A percentile compares a stretch with the other conserved stretches of the same genome.
phyloP scores from a whole-genome alignment of 1,140 invertebrate genomes.

The Whitmania pigra region DNA sequence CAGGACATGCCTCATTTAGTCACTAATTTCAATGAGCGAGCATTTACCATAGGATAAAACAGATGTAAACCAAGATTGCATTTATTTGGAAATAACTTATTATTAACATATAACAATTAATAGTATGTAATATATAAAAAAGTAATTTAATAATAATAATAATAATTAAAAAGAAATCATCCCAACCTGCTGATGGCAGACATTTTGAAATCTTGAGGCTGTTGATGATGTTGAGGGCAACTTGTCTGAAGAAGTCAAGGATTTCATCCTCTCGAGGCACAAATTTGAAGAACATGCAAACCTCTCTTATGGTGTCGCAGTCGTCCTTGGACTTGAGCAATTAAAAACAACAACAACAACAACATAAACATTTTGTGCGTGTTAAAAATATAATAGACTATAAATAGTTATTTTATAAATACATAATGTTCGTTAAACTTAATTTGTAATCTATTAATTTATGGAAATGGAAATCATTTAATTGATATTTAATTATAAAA shows the following conservation, averaged over 20 bases:
- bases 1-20: no score
- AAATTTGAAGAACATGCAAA: slow-evolving; percentile 36
- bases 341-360: background rate
- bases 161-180: background rate
- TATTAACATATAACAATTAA: slow-evolving; percentile 10
- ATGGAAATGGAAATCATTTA: background rate
- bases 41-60: no score
- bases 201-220: slow-evolving; percentile 34
- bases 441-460: background rate
- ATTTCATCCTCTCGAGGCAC: slow-evolving; percentile 39
- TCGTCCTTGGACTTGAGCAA: slow-evolving; percentile 31
- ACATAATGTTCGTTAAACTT: no score
- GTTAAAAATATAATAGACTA: no score
- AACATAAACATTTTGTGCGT: no score
- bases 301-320: slow-evolving; percentile 31
- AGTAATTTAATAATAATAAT: background rate
- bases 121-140: no score
- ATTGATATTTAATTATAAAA: background rate
- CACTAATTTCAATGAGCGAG: no score
- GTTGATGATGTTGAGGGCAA: slow-evolving; percentile 35
- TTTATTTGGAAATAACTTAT: background rate
- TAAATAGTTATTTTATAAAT: no score
- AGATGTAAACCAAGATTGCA: no score
- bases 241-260: slow-evolving; percentile 39
- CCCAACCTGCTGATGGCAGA: slow-evolving; percentile 30